Conservation (phyloP, 2,888 invertebrate genomes). For the Serripes groenlandicus region DNA sequence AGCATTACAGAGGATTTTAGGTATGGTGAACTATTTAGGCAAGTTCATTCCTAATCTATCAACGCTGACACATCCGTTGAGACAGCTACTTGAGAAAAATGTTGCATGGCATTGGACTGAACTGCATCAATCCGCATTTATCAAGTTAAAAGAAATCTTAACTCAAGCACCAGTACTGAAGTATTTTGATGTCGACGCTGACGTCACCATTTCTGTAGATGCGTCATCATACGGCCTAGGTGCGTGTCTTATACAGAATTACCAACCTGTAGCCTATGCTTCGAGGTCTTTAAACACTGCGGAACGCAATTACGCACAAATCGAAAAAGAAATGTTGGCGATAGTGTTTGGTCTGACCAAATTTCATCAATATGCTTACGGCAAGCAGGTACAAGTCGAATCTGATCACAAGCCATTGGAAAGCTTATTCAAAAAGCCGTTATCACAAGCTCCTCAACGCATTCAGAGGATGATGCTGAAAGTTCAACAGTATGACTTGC, state of each 20-base stretch:
- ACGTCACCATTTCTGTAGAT: constrained; percentile 54
- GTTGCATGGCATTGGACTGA: constrained; percentile 36
- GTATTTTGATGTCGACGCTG: constrained; percentile 35
- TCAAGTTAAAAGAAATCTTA: constrained; percentile 19
- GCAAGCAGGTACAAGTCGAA: constrained; percentile 22
- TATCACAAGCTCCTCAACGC: constrained; percentile 32
- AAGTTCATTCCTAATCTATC: constrained; percentile 45
- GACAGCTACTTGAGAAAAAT: constrained; percentile 26
- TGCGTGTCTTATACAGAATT: constrained; percentile 48
- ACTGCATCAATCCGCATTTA: constrained; percentile 29
- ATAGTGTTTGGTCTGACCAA: constrained; percentile 48
- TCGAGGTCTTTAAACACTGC: constrained; percentile 50
- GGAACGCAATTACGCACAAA: constrained; percentile 56
- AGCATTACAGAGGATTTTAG: constrained; percentile 29
- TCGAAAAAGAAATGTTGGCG: constrained; percentile 63
- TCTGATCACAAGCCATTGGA: constrained; percentile 21
- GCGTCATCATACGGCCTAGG: constrained; percentile 67
- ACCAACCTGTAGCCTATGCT: constrained; percentile 49
- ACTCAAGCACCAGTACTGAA: constrained; percentile 29
- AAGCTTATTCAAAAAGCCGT: constrained; percentile 38
- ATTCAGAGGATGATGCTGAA: constrained; percentile 14
- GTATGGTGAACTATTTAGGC: constrained; percentile 33
- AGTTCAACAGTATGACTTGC: constrained; percentile 42
- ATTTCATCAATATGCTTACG: constrained; percentile 49
- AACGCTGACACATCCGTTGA: constrained; percentile 35